Percentiles rank a stretch among this genome's conserved stretches.
phyloP scores from a whole-genome alignment of 1,140 invertebrate genomes.

The Achroia grisella region DNA sequence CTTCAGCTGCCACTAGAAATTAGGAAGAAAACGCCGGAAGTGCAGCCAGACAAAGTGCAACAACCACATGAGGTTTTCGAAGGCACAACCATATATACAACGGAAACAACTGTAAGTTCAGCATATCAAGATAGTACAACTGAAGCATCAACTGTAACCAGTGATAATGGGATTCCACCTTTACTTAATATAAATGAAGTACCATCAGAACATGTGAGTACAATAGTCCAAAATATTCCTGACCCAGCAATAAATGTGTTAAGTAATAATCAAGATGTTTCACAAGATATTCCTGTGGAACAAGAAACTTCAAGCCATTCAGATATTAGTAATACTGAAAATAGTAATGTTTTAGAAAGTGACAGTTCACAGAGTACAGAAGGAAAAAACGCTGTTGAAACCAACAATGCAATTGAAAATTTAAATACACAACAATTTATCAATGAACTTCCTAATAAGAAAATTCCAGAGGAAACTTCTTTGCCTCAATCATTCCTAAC shows the following conservation, averaged over 20 bases:
- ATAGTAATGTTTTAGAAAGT: not conserved
- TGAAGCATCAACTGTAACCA: constrained; percentile 5
- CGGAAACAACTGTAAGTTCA: constrained; percentile 17
- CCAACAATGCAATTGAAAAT: not conserved
- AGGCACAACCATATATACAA: constrained; percentile 60
- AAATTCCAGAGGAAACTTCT: not conserved
- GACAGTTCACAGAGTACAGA: not conserved
- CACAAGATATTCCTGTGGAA: no score
- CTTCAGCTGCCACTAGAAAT: constrained; percentile 29
- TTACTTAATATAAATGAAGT: not conserved
- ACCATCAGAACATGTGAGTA: not conserved
- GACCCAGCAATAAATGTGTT: no score
- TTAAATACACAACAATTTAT: not conserved
- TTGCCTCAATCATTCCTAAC: constrained; percentile 1
- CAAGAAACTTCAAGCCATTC: no score
- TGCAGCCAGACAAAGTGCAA: constrained; percentile 58
- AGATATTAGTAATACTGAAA: constrained; percentile 2
- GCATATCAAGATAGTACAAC: constrained; percentile 12
- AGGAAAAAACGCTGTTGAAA: not conserved
- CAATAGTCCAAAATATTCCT: no score
- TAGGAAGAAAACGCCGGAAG: constrained; percentile 16
- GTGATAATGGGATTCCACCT: not conserved
- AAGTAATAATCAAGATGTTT: no score
- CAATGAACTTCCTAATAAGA: not conserved
- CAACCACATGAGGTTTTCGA: constrained; percentile 61